These are phyloP conservation scores for Ariolimax columbianus DNA, from an alignment of 2,888 invertebrate species.

Conservation along the genomic window DNA sequence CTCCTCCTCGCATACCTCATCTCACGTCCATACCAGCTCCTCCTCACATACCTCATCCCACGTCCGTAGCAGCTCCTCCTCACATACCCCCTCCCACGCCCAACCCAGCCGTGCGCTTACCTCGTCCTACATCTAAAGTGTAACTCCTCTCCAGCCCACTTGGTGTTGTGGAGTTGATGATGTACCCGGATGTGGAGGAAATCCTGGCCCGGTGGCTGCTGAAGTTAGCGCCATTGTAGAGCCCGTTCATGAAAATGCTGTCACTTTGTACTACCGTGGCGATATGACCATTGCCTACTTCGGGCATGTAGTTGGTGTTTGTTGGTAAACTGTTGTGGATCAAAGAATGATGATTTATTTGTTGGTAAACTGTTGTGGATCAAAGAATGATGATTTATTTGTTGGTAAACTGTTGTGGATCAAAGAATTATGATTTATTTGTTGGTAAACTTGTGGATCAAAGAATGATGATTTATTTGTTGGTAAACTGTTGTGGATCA, in stretches of 20 bases:
- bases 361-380: too few relatives aligned
- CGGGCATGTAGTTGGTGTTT: slow-evolving; percentile 47
- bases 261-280: slow-evolving; percentile 72
- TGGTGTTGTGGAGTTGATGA: slow-evolving; percentile 54
- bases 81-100: background rate
- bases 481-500: too few relatives aligned
- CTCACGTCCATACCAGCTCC: too few relatives aligned
- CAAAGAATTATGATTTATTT: too few relatives aligned
- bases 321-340: slow-evolving; percentile 33
- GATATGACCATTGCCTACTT: slow-evolving; percentile 76
- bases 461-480: too few relatives aligned
- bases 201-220: slow-evolving; percentile 74
- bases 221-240: slow-evolving; percentile 71
- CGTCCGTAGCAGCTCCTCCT: background rate
- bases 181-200: slow-evolving; percentile 69
- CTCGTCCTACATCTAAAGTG: slow-evolving; percentile 64
- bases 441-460: too few relatives aligned
- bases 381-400: too few relatives aligned
- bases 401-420: too few relatives aligned
- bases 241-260: slow-evolving; percentile 74
- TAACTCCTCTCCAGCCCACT: slow-evolving; percentile 54
- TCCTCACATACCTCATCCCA: background rate
- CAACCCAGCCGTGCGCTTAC: slow-evolving; percentile 48
- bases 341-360: background rate
- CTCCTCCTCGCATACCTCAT: background rate